Base-by-base conservation (phyloP, 2,113 vertebrate species). In the Microcebus murinus region DNA sequence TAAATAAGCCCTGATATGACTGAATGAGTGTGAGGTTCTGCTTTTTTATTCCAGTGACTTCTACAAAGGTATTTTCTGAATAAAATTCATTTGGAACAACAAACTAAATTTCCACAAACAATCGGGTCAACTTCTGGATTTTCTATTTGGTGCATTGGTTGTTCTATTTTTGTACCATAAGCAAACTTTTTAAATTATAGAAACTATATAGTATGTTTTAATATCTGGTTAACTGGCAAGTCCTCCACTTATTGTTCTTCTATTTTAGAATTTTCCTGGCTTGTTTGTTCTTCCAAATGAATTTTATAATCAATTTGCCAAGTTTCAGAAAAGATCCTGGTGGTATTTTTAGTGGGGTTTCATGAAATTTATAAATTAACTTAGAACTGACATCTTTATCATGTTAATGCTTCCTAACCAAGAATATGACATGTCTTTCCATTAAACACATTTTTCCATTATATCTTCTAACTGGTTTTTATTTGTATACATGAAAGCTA, bases 1-100 rank as follows among this genome's bases (percentile, higher is more conserved):
- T 79, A 90, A 76, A 42, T 61, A 86, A 81, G 81, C 82, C 80
- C 25, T 87, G 85, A 48, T 90, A 85, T 82, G 87, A 57, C 20
- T 71, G 31, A 94, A 52, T 42, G 88, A 89, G 23, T 76, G 34
- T 65, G 70, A 89, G 4, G 14, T 85, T 92, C 45, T 65, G n/a
- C 36, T 83, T 96, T 87, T 86, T 65, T 59, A 91, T 91, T 50
- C 65, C 45, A 74, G 65, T 67, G 83, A 89, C 80, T 88, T 95
- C 70, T 80, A 36, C n/a, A 61, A 39, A 96, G 39, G 73, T 20
- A 34, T 77, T 61, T 39, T 73, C 57, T 85, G 55, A 45, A 50
- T 92, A 61, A 61, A 71, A 92, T 71, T 59, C 39, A 84, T 74
- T 83, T 83, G 34, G 39, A 83, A 65, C 34, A 73, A 31, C 5